These are phyloP conservation scores for Alfaro cultratus DNA, from an alignment of 2,797 vertebrate species.

Conservation along the genomic window DNA sequence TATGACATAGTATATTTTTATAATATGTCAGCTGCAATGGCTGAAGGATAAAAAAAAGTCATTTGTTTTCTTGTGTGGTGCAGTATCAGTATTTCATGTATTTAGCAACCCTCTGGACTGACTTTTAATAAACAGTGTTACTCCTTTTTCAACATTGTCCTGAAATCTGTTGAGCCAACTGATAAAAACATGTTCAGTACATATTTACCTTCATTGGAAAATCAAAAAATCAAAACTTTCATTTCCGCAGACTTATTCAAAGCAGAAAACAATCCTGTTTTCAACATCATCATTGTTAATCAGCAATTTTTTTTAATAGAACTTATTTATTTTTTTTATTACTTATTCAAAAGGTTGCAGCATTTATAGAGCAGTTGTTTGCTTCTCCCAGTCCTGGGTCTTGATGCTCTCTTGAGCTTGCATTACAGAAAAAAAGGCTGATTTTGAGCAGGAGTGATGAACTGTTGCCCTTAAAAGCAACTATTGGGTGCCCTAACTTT, in stretches of 20 bases:
- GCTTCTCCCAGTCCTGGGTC: not conserved
- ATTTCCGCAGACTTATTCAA: not conserved
- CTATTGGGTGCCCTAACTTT: not conserved
- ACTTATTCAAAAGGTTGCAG: not conserved
- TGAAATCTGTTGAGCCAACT: constrained; percentile 27
- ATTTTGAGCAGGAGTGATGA: not conserved
- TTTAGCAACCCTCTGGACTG: constrained; percentile 42
- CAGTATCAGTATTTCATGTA: constrained; percentile 64
- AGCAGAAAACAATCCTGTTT: not conserved
- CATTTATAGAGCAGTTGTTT: not conserved
- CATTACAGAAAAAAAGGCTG: not conserved
- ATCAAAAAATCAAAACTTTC: not conserved
- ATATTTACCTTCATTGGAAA: not conserved
- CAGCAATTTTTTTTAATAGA: not conserved
- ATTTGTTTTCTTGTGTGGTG: constrained; percentile 60
- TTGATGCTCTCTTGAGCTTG: not conserved
- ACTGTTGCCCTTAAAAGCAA: not conserved
- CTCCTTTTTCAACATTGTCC: constrained; percentile 44
- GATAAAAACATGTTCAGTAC: not conserved
- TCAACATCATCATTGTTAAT: not conserved
- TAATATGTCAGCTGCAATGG: constrained; percentile 62
- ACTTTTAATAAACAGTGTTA: constrained; percentile 56
- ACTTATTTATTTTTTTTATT: not conserved
- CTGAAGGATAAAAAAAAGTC: constrained; percentile 51
- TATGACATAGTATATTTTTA: constrained; percentile 76